A percentile compares a stretch with the other conserved stretches of the same genome.
Evolutionary conservation across 2,888 invertebrate species (phyloP).

Genomic region (Crepidodera aurea): DNA sequence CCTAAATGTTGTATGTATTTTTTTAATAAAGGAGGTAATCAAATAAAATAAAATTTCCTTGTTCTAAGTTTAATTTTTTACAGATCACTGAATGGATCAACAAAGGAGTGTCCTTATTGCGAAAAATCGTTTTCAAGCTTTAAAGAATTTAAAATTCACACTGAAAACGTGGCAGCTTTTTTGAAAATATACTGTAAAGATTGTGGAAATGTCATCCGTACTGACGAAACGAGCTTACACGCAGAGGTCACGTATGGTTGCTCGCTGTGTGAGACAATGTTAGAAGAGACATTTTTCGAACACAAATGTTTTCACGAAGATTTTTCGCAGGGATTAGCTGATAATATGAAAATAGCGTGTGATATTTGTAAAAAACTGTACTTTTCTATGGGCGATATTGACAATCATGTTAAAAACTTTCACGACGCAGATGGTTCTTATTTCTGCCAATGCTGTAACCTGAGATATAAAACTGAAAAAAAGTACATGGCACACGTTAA

Average conservation of each 20-base stretch:
- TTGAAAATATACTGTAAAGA: conserved; percentile 38
- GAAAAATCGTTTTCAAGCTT: conserved; percentile 26
- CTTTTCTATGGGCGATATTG: conserved; percentile 31
- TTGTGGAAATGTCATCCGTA: conserved; percentile 33
- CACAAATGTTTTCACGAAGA: conserved; percentile 37
- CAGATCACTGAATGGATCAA: conserved; percentile 19
- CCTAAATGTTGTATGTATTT: too few relatives aligned
- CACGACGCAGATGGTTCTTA: conserved; percentile 16
- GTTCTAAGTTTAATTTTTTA: conserved; percentile 17
- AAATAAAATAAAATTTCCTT: neutral
- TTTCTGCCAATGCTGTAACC: conserved; percentile 36
- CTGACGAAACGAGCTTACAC: conserved; percentile 34
- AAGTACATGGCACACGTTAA: neutral
- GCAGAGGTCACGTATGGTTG: conserved; percentile 39
- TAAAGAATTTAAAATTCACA: conserved; percentile 27
- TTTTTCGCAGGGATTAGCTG: conserved; percentile 27
- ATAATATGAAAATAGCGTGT: conserved; percentile 25
- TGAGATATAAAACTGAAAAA: neutral
- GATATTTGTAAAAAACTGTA: conserved; percentile 35
- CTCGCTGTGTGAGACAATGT: conserved; percentile 33
- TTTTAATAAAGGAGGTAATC: too few relatives aligned
- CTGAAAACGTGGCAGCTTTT: conserved; percentile 38
- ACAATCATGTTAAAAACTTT: conserved; percentile 30
- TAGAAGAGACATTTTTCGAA: conserved; percentile 24
- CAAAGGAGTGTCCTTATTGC: conserved; percentile 41